Evolutionary conservation across 2,797 vertebrate species (phyloP).

Genomic region (Antennarius maculatus): DNA sequence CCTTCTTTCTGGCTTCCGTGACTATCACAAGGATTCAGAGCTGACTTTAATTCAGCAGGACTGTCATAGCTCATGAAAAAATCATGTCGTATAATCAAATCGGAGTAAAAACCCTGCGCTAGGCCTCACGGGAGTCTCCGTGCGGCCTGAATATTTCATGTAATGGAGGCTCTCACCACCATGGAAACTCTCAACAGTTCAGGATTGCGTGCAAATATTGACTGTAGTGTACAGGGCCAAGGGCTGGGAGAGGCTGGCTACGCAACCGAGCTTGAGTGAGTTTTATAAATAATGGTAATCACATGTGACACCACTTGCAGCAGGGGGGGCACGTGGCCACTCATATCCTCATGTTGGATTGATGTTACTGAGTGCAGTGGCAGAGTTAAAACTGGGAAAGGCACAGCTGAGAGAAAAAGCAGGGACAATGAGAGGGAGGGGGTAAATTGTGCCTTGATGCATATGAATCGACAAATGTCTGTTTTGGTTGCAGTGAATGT

Average conservation of each 20-base stretch:
- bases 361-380: conserved; percentile 67
- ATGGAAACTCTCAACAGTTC: conserved; percentile 86
- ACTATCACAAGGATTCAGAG: conserved; percentile 85
- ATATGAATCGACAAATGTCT: conserved; percentile 91
- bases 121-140: conserved; percentile 82
- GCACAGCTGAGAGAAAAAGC: conserved; percentile 50
- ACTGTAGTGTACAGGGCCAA: conserved; percentile 83
- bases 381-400: conserved; percentile 60
- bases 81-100: conserved; percentile 97
- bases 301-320: conserved; percentile 85
- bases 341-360: conserved; percentile 64
- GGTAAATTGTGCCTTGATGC: conserved; percentile 76
- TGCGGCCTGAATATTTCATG: conserved; percentile 93
- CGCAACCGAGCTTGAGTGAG: conserved; percentile 85
- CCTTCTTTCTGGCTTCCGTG: conserved; percentile 83
- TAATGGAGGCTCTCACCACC: conserved; percentile 81
- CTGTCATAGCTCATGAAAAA: conserved; percentile 96
- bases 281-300: conserved; percentile 91
- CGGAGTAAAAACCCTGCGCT: conserved; percentile 90
- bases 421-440: conserved; percentile 33
- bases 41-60: conserved; percentile 93
- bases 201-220: conserved; percentile 93
- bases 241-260: conserved; percentile 74
- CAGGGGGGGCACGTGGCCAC: conserved; percentile 76
- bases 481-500: conserved; percentile 91